phyloP scores from a whole-genome alignment of 2,113 vertebrate genomes.

The Python bivittatus region DNA sequence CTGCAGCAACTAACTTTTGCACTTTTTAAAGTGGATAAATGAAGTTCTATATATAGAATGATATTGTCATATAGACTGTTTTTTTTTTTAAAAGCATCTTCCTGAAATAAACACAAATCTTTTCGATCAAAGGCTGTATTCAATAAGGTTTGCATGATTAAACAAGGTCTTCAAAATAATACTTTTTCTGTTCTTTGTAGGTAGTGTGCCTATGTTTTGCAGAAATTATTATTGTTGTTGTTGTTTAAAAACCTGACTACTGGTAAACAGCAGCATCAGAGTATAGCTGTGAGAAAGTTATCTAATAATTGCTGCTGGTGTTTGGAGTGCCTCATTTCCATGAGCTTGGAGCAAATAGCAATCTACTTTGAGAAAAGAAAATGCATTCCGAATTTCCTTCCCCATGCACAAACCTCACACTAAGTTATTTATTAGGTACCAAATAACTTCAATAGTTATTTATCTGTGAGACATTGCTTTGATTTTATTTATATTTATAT shows the following conservation, averaged over 20 bases:
- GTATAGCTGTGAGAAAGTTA: constrained; percentile 51
- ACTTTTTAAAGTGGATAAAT: constrained; percentile 79
- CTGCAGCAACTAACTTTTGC: constrained; percentile 82
- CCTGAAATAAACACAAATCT: constrained; percentile 77
- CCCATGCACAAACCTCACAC: not conserved
- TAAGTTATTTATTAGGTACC: constrained; percentile 1
- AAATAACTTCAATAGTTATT: constrained; percentile 17
- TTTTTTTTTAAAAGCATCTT: constrained; percentile 61
- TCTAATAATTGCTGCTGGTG: constrained; percentile 60
- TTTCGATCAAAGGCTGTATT: constrained; percentile 61
- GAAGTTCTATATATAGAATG: constrained; percentile 77
- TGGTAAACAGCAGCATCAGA: constrained; percentile 28
- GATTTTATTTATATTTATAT: constrained; percentile 11
- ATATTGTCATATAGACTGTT: constrained; percentile 65
- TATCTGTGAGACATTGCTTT: too few relatives aligned
- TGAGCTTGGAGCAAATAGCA: constrained; percentile 32
- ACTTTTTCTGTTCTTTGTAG: constrained; percentile 59
- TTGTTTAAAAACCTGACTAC: constrained; percentile 45
- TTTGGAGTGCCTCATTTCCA: constrained; percentile 28
- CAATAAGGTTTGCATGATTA: constrained; percentile 68
- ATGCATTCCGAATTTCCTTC: constrained; percentile 30
- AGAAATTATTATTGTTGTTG: constrained; percentile 50
- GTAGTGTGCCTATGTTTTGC: constrained; percentile 57
- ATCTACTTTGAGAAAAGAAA: constrained; percentile 43
- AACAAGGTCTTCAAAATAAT: constrained; percentile 55